Conservation (phyloP, 2,888 invertebrate species). For the Spisula subtruncata region DNA sequence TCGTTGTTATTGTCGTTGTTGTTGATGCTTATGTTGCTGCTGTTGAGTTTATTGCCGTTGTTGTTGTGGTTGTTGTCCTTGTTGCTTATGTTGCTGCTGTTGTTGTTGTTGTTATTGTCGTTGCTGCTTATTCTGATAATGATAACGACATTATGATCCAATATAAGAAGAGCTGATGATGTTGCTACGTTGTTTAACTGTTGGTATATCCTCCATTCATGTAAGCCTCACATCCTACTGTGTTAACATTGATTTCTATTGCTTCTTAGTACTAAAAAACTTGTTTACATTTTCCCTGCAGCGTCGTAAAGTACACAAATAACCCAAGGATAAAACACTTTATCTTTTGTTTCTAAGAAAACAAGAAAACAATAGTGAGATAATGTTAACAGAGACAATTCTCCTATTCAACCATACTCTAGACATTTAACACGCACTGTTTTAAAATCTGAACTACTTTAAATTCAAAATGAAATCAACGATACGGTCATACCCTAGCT, state of each 20-base stretch:
- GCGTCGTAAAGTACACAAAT: neutral
- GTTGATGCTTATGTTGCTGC: neutral
- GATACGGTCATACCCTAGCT: neutral
- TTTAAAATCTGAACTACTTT: neutral
- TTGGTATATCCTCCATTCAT: no score
- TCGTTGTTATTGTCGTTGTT: neutral
- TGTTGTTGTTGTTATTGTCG: neutral
- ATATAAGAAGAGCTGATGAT: no score
- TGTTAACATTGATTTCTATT: no score
- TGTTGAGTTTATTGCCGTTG: neutral
- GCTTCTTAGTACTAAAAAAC: neutral
- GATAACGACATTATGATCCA: neutral
- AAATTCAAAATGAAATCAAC: neutral
- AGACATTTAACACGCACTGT: no score
- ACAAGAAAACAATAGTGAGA: neutral
- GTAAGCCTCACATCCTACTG: no score
- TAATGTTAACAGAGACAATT: neutral
- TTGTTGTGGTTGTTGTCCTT: no score
- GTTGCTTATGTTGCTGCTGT: neutral
- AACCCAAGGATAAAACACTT: neutral
- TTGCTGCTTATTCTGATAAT: neutral
- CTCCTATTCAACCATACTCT: neutral
- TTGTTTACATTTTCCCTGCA: neutral
- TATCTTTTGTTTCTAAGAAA: neutral
- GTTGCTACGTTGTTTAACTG: no score